Evolutionary conservation across 2,797 vertebrate genomes (phyloP), one percentile per base, ranked within the genome.

Genomic region (Eulemur rubriventer): DNA sequence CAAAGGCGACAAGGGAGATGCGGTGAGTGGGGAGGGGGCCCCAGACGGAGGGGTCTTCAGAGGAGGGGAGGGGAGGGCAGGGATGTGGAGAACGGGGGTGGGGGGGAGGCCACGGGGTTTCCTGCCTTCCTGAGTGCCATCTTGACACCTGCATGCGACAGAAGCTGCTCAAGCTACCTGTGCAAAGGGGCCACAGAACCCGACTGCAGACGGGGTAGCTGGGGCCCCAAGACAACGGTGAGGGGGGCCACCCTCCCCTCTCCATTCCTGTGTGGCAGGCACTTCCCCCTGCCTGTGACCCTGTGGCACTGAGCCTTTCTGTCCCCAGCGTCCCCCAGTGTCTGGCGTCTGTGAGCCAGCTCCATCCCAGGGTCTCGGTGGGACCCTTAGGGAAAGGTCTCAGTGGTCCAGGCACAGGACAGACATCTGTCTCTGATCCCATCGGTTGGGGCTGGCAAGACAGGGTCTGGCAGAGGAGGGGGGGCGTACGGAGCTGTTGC

Each of bases 1-100:
- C 98, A 99, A 99, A 99, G 99, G 99, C 0, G 99, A 99, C 97
- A 99, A 99, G 98, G 99, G 99, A 83, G 99, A 99, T 69, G 38
- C 78, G 89, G 99, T 99, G 98, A 99, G 99, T 99, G 69, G 41
- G 55, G 57, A 6, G 69, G 41, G 55, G 18, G 1, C 3, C 11
- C 33, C 16, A 0, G 46, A 33, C 6, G 16, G 30, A 12, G 1
- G 18, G 69, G 46, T 48, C 57, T 1, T 35, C 33, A 35, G 24
- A 65, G 63, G 38, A 22, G 55, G 52, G 69, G 12, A 52, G 69
- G 43, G 26, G n/a, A 24, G 86, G 35, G 17, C 46, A 12, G 57
- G 59, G 24, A 1, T 7, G 35, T 7, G 41, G 72, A 41, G 46
- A 12, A 43, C 24, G 1, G 50, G 2, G 1, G 9, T 43, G 78